phyloP scores from a whole-genome alignment of 2,113 vertebrate genomes.

The Mustela lutreola region DNA sequence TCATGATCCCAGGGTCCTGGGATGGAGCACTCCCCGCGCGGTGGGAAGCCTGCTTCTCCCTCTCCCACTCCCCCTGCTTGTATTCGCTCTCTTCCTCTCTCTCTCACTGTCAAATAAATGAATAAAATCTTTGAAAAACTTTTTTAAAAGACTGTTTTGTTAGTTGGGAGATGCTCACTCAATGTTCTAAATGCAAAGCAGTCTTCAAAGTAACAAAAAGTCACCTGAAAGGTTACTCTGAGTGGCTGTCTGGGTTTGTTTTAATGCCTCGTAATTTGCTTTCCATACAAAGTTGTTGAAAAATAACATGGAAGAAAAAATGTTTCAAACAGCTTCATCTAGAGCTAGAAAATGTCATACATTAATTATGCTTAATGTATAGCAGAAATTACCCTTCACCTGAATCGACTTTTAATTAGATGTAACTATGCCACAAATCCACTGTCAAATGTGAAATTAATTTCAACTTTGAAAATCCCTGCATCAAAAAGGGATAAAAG shows the following conservation, averaged over 20 bases:
- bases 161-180: slow-evolving; percentile 28
- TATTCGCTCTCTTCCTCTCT: too few relatives aligned
- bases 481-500: slow-evolving; percentile 45
- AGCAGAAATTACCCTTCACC: slow-evolving; percentile 57
- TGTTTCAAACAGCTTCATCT: slow-evolving; percentile 54
- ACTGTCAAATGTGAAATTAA: slow-evolving; percentile 53
- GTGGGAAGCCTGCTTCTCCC: too few relatives aligned
- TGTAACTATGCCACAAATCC: slow-evolving; percentile 55
- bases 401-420: slow-evolving; percentile 62
- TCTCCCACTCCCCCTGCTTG: too few relatives aligned
- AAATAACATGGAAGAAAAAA: slow-evolving; percentile 63
- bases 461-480: slow-evolving; percentile 51
- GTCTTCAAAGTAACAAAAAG: slow-evolving; percentile 21
- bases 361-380: slow-evolving; percentile 60
- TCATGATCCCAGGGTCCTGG: too few relatives aligned
- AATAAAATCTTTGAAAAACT: too few relatives aligned
- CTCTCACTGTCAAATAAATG: too few relatives aligned
- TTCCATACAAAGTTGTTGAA: slow-evolving; percentile 55
- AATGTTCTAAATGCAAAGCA: slow-evolving; percentile 46
- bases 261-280: slow-evolving; percentile 49
- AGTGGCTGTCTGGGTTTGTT: background rate
- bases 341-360: slow-evolving; percentile 64
- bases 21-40: too few relatives aligned
- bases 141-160: background rate
- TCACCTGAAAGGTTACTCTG: slow-evolving; percentile 4